phyloP scores from a whole-genome alignment of 2,113 vertebrate species.

The Todiramphus chloris region DNA sequence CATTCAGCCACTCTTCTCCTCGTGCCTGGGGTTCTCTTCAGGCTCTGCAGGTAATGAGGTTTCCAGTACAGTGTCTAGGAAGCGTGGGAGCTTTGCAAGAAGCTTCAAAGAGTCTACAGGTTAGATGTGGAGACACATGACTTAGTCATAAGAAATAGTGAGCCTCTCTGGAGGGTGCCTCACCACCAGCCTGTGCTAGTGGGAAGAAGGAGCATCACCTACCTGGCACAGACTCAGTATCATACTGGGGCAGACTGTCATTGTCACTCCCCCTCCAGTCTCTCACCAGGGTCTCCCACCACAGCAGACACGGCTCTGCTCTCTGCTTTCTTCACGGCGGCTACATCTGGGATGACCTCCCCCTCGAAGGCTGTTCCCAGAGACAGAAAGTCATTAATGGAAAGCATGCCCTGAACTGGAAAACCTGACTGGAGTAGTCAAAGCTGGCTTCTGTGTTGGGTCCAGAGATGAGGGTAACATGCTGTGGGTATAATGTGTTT shows the following conservation, averaged over 20 bases:
- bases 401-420: neutral
- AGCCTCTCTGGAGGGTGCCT: neutral
- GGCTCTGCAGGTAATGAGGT: neutral
- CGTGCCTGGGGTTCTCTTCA: neutral
- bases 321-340: rapidly evolving
- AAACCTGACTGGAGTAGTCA: neutral
- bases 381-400: neutral
- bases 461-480: neutral
- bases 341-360: neutral
- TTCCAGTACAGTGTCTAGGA: neutral
- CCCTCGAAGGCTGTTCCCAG: neutral
- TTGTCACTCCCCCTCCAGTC: neutral
- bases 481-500: neutral
- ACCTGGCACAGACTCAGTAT: neutral
- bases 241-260: neutral
- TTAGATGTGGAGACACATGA: rapidly evolving
- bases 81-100: neutral
- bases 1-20: neutral
- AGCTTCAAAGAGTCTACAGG: neutral
- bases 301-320: neutral
- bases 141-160: neutral
- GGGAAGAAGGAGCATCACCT: neutral
- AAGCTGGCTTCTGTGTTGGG: neutral
- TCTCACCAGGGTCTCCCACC: neutral
- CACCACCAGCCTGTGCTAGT: neutral